Conservation (phyloP, 1,140 invertebrate genomes). For the Zaprionus africanus region DNA sequence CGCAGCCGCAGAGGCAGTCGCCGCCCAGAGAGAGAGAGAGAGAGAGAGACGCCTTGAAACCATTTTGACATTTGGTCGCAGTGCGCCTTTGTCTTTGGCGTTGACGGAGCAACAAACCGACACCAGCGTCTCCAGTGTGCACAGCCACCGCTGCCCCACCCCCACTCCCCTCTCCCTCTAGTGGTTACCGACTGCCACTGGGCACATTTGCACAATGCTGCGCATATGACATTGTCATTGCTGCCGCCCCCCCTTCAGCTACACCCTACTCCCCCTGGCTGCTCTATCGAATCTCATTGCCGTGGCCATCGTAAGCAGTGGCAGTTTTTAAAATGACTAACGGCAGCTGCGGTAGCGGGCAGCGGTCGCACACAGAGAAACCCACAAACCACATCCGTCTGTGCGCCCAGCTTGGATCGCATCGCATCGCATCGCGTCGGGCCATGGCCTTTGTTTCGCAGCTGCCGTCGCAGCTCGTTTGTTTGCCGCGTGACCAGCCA, state of each 20-base stretch:
- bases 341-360: constrained; percentile 59
- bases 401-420: constrained; percentile 53
- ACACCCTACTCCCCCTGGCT: not conserved
- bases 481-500: constrained; percentile 71
- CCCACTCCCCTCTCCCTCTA: not conserved
- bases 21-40: too few relatives aligned
- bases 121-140: constrained; percentile 17
- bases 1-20: constrained; percentile 9
- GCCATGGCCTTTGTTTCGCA: constrained; percentile 69
- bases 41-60: constrained; percentile 37
- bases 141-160: not conserved
- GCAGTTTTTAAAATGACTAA: constrained; percentile 73
- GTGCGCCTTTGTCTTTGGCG: constrained; percentile 75
- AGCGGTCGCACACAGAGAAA: constrained; percentile 51
- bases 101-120: constrained; percentile 42
- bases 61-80: constrained; percentile 74
- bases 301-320: constrained; percentile 33
- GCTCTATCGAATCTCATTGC: constrained; percentile 24
- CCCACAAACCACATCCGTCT: constrained; percentile 81
- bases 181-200: constrained; percentile 33
- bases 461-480: constrained; percentile 41
- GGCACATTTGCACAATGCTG: constrained; percentile 63
- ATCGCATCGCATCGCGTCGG: constrained; percentile 12
- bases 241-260: not conserved
- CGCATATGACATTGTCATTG: constrained; percentile 73